Evolutionary conservation across 1,140 invertebrate genomes (phyloP), one percentile per base, ranked within the genome.

Genomic region (Polyergus mexicanus): DNA sequence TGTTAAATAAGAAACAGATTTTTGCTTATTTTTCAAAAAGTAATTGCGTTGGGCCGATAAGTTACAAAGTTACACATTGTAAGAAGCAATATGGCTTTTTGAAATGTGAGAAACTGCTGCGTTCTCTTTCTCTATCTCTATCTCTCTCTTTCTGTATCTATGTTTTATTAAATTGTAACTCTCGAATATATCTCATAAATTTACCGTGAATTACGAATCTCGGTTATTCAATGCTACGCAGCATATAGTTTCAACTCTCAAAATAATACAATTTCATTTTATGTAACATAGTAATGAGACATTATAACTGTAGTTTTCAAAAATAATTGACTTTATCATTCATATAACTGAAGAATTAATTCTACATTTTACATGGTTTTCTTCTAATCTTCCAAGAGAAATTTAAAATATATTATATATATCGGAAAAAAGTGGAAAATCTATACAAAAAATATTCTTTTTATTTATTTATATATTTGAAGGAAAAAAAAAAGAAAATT

Each of bases 131-230:
- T 41, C 10, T 41, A 8, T 41, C 44, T 47, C 10, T 47, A 11
- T 47, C 11, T 16, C 16, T 51, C 16, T 47, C 11, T 47, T 11
- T 47, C 13, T 13, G 10, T 11, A 11, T 44, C 41, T 58, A 54
- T 81, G 78, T 72, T 54, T 81, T 81, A 83, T 83, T 83, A 72
- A 72, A 83, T 13, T 47, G 19, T 44, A 62, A 74, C 38, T 83
- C 47, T 22, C 19, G 7, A 22, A 19, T 58, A 41, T 35, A 7
- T 10, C 38, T 19, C 25, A 7, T 38, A 58, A 71, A 58, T 41
- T 28, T 28, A 35, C 35, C 19, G 22, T n/a, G 51, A 81, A 81
- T 81, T 7, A n/a, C 35, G 77, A 28, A 69, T 19, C 44, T 25
- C 38, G 19, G 54, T 60, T 60, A 72, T 60, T n/a, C 28, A 38